Evolutionary conservation across 2,888 invertebrate genomes (phyloP).

Genomic region (Unio delphinus): DNA sequence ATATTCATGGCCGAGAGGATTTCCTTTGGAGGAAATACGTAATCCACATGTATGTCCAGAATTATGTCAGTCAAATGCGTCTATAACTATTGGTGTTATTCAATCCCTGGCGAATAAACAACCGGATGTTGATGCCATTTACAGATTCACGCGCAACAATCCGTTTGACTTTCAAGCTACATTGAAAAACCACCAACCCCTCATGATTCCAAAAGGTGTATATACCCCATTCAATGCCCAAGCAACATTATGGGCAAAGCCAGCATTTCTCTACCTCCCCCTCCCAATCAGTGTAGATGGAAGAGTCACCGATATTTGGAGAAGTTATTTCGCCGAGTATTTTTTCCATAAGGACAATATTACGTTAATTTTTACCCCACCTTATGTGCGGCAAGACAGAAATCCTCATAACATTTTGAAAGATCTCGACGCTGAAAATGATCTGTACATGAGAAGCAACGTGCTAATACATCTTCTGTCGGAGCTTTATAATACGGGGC

Average conservation of each 20-base stretch:
- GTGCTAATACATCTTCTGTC: too few relatives aligned
- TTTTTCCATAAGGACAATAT: constrained; percentile 9
- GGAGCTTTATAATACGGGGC: too few relatives aligned
- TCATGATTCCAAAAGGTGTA: constrained; percentile 8
- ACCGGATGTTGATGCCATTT: constrained; percentile 25
- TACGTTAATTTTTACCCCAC: constrained; percentile 7
- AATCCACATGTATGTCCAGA: not conserved
- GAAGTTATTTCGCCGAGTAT: constrained; percentile 19
- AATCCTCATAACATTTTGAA: constrained; percentile 10
- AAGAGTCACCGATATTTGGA: constrained; percentile 19
- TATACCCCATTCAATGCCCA: constrained; percentile 21
- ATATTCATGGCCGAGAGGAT: constrained; percentile 17
- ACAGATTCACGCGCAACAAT: constrained; percentile 11
- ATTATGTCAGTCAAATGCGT: too few relatives aligned
- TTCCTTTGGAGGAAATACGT: constrained; percentile 13
- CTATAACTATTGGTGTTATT: constrained; percentile 7
- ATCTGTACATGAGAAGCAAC: constrained; percentile 3
- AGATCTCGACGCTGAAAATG: constrained; percentile 6
- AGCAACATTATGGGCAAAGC: constrained; percentile 13
- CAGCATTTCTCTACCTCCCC: constrained; percentile 11
- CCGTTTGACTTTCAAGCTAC: constrained; percentile 15
- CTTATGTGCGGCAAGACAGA: constrained; percentile 17
- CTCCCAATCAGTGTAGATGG: constrained; percentile 14
- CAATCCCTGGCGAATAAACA: constrained; percentile 19
- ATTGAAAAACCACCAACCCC: not conserved